Base-by-base conservation (phyloP, 2,888 invertebrate genomes). In the Diplolepis rosae region DNA sequence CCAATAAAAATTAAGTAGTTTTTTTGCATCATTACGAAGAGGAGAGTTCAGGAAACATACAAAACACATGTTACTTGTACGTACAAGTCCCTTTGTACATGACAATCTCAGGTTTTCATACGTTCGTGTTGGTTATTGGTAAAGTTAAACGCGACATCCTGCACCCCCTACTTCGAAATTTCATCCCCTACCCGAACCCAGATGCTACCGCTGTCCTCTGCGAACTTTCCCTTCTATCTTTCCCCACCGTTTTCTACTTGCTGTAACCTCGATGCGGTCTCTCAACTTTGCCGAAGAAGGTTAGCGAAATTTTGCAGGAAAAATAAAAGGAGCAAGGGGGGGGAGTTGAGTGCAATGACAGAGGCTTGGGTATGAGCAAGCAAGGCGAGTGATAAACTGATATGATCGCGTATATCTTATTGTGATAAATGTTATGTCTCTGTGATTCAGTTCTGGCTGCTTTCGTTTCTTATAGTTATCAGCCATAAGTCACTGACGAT, bases 101-200 rank as follows among this genome's bases (percentile, higher is more conserved):
- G 54, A 54, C 30, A 11, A 39, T 61, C 27, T 42, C 32, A 39
- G 61, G 35, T 42, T 61, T 61, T 61, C 72, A 35, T 67, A 67
- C 73, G 76, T 72, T 80, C 79, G 77, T 80, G 84, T 81, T 83
- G 85, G 85, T 85, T 87, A 87, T 87, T 87, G 87, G 87, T 81
- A 87, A 87, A 87, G 87, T 87, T 87, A 83, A 83, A 82, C 82
- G 83, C 85, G 85, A 85, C 86, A 85, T 85, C 80, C 85, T 83
- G 85, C 79, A 77, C 78, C 61, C 39, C 35, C 39, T 61, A 61
- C 24, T 61, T 42, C 13, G 39, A 61, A n/a, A 78, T 78, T 77
- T 71, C 74, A 42, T 74, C 76, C 72, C 76, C 42, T 61, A 56
- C 68, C 80, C 77, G 77, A 67, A 32, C 69, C 77, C 74, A 76